These are phyloP conservation scores for Coleophora flavipennella DNA, from an alignment of 2,888 invertebrate genomes.

Conservation along the genomic window DNA sequence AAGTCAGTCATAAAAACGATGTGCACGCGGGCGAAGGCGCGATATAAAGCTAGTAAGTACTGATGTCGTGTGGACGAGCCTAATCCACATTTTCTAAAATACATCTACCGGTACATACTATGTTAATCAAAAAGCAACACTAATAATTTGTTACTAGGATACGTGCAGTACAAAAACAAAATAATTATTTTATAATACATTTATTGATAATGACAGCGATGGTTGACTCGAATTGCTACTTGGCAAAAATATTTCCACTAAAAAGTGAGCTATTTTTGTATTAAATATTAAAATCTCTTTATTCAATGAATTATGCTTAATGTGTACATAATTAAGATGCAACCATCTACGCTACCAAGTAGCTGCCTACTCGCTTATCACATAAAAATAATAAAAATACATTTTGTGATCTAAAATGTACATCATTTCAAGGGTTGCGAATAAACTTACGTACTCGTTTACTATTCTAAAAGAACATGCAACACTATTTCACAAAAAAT, in stretches of 20 bases:
- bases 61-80: too few species aligned
- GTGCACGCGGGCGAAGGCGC: too few species aligned
- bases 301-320: conserved; percentile 51
- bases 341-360: conserved; percentile 61
- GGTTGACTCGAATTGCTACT: conserved; percentile 70
- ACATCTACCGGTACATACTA: too few species aligned
- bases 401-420: conserved; percentile 55
- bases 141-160: too few species aligned
- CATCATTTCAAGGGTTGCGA: conserved; percentile 51
- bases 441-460: conserved; percentile 34
- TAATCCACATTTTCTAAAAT: too few species aligned
- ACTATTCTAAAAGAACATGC: conserved; percentile 47
- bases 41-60: too few species aligned
- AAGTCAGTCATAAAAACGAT: too few species aligned
- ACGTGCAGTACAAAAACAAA: conserved; percentile 28
- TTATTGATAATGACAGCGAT: conserved; percentile 73
- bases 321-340: conserved; percentile 57
- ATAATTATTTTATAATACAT: conserved; percentile 61
- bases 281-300: conserved; percentile 70
- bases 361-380: conserved; percentile 59
- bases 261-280: conserved; percentile 63
- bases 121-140: too few species aligned
- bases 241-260: conserved; percentile 72
- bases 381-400: conserved; percentile 52
- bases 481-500: conserved; percentile 35